Conservation (phyloP, 2,113 vertebrate genomes). For the Neogale vison region DNA sequence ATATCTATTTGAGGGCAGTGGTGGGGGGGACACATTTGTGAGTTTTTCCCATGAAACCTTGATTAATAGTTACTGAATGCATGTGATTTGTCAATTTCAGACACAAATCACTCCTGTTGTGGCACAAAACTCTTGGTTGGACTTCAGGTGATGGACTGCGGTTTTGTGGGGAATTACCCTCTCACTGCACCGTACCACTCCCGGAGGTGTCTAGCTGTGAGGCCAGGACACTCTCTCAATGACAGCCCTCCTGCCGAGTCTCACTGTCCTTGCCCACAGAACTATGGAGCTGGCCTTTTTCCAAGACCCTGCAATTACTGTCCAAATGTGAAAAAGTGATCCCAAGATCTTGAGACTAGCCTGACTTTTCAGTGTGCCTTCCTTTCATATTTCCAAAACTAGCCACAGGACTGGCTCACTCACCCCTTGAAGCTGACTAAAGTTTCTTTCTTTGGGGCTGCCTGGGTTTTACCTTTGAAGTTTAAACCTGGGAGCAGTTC, state of each 20-base stretch:
- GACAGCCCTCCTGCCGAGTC: not conserved
- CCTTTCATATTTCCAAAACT: slow-evolving; percentile 54
- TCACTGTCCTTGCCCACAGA: not conserved
- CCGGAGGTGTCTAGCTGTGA: not conserved
- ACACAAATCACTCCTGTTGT: not conserved
- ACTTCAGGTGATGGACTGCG: not conserved
- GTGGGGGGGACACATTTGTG: not conserved
- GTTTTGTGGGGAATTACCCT: not conserved
- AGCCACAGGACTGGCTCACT: not conserved
- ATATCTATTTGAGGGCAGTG: not conserved
- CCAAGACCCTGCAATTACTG: not conserved
- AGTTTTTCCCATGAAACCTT: not conserved
- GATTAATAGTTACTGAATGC: not conserved
- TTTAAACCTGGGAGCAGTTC: slow-evolving; percentile 59
- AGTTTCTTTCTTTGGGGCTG: slow-evolving; percentile 52
- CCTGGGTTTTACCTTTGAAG: slow-evolving; percentile 68
- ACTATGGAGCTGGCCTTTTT: not conserved
- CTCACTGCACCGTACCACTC: not conserved
- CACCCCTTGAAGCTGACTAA: slow-evolving; percentile 47
- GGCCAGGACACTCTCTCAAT: not conserved
- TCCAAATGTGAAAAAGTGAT: not conserved
- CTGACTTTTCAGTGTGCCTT: slow-evolving; percentile 14
- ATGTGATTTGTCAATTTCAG: not conserved
- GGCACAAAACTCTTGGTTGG: not conserved
- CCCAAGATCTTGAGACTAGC: not conserved